Evolutionary conservation across 2,797 vertebrate genomes (phyloP).

Genomic region (Epinephelus malabaricus): DNA sequence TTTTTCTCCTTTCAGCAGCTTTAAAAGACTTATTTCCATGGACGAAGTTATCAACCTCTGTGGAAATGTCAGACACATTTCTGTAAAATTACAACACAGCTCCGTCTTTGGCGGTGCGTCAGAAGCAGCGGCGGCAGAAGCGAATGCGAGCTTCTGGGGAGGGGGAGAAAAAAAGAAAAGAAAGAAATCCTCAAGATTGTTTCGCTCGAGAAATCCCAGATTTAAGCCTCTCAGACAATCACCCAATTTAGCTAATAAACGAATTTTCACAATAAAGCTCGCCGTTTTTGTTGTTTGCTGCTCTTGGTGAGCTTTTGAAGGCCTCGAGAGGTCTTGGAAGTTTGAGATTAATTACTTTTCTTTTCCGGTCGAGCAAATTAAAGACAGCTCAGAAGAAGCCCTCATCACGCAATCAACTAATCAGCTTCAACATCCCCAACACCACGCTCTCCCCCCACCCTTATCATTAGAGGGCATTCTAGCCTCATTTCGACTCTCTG

Average conservation of each 20-base stretch:
- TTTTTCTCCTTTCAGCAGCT: constrained; percentile 48
- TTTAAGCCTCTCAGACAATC: constrained; percentile 60
- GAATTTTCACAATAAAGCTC: constrained; percentile 55
- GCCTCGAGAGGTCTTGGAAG: constrained; percentile 64
- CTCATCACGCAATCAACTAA: constrained; percentile 73
- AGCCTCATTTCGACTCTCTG: constrained; percentile 61
- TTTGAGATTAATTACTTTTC: constrained; percentile 78
- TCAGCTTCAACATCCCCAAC: constrained; percentile 58
- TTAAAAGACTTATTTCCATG: constrained; percentile 44
- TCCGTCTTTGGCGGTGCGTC: constrained; percentile 12
- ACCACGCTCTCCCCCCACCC: constrained; percentile 18
- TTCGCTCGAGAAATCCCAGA: constrained; percentile 18
- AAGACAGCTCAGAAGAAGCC: constrained; percentile 68
- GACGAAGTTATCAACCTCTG: constrained; percentile 58
- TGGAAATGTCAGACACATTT: constrained; percentile 70
- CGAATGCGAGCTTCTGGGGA: constrained; percentile 6
- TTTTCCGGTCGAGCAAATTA: constrained; percentile 73
- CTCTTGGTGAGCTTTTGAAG: constrained; percentile 55
- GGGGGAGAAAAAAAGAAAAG: neutral
- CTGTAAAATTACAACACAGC: constrained; percentile 39
- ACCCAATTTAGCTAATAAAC: constrained; percentile 62
- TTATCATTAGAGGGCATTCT: constrained; percentile 73
- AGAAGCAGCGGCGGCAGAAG: constrained; percentile 5
- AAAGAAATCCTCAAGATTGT: constrained; percentile 22
- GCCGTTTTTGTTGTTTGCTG: constrained; percentile 56